Percentiles rank a stretch among this genome's conserved stretches.
These are phyloP conservation scores for Anarsia innoxiella DNA, from an alignment of 2,888 invertebrate species.

Conservation along the genomic window DNA sequence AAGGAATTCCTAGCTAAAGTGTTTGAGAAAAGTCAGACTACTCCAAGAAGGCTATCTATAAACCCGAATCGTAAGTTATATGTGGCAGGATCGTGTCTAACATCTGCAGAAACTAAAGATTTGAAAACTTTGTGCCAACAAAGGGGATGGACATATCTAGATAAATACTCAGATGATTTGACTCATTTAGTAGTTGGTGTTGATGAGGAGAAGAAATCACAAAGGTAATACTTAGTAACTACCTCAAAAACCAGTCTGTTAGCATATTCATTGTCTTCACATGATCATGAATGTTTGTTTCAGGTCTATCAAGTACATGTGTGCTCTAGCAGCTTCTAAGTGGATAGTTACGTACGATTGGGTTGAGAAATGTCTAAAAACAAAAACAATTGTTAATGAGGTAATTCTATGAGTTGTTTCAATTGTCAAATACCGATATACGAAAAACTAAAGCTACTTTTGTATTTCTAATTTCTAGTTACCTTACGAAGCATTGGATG, in stretches of 20 bases:
- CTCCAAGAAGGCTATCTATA: slow-evolving; percentile 27
- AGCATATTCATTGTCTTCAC: background rate
- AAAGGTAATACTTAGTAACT: slow-evolving; percentile 40
- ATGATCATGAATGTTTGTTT: slow-evolving; percentile 11
- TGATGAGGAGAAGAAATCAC: slow-evolving; percentile 54
- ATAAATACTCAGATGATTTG: slow-evolving; percentile 46
- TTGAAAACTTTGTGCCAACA: slow-evolving; percentile 42
- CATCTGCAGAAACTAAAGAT: slow-evolving; percentile 30
- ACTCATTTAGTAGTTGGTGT: slow-evolving; percentile 64
- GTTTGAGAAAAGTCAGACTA: slow-evolving; percentile 39
- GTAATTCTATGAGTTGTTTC: slow-evolving; percentile 41
- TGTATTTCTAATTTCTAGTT: slow-evolving; percentile 35
- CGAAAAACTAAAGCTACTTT: background rate
- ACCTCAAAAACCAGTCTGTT: too few relatives aligned
- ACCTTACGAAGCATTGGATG: slow-evolving; percentile 70
- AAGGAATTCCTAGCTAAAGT: slow-evolving; percentile 54
- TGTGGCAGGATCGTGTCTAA: slow-evolving; percentile 52
- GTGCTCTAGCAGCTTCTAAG: slow-evolving; percentile 71
- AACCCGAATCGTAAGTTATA: slow-evolving; percentile 30
- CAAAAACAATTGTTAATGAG: slow-evolving; percentile 56
- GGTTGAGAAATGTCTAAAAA: slow-evolving; percentile 61
- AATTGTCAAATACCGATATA: too few relatives aligned
- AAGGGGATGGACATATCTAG: slow-evolving; percentile 42
- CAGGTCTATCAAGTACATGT: slow-evolving; percentile 74
- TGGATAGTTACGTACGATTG: slow-evolving; percentile 76